Evolutionary conservation across 2,888 invertebrate species (phyloP), one percentile per base, ranked within the genome.

Genomic region (Chorisops tibialis): DNA sequence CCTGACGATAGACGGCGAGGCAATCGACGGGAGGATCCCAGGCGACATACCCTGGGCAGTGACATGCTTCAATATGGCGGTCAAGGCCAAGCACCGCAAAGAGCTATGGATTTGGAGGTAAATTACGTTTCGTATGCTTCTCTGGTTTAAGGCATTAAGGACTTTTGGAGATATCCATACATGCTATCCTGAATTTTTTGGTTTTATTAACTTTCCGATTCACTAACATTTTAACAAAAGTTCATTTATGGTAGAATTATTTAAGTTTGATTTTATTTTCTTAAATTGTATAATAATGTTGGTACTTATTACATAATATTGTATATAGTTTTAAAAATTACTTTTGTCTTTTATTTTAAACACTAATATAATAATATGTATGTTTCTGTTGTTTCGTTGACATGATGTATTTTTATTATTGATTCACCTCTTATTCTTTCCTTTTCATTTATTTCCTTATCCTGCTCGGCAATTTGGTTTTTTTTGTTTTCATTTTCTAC

Each of bases 61-160:
- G 89, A 90, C 72, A 88, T 89, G 72, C 81, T 88, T 16, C 87
- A 87, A 71, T 79, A 78, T 63, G 73, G 72, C 6, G 67, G 79
- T 75, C 67, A 68, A 59, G 66, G 62, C 19, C 64, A 66, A 6
- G 64, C 51, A 19, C 79, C 79, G 81, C 80, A 79, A 63, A 82
- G 86, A 68, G 85, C 87, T 61, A 85, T 88, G 82, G 89, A 90
- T 72, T 81, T 90, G 71, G 91, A 91, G 85, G 91, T 91, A 81
- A 71, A 71, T 69, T 65, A 59, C 41, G 59, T 62, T 62, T 64
- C 64, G 48, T 59, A 64, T 45, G 38, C 59, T 43, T 62, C 64
- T 19, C 49, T 64, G 43, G 59, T 58, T 56, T 64, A 30, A 62
- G 22, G 50, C 41, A 22, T 39, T 6, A 12, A 11, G 45, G 38